These are phyloP conservation scores for Chaetodon auriga DNA, from an alignment of 2,113 vertebrate genomes.

Conservation along the genomic window DNA sequence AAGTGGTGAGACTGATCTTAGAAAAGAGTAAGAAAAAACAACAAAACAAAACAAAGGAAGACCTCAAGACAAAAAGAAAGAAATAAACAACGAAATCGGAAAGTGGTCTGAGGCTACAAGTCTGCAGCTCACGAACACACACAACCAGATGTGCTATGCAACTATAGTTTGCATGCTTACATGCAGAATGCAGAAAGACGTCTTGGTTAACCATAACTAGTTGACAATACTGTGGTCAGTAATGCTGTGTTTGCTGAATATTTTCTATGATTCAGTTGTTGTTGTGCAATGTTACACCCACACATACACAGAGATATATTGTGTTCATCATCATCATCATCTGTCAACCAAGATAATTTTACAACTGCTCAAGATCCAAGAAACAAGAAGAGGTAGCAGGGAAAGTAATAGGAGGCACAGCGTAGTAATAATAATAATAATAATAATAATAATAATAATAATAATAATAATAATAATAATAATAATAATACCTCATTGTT, in stretches of 20 bases:
- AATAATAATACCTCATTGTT: too few relatives aligned
- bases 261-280: slow-evolving; percentile 54
- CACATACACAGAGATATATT: slow-evolving; percentile 29
- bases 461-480: too few relatives aligned
- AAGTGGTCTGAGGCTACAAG: slow-evolving; percentile 33
- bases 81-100: slow-evolving; percentile 46
- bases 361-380: slow-evolving; percentile 22
- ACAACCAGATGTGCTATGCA: slow-evolving; percentile 55
- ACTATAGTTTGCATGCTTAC: slow-evolving; percentile 47
- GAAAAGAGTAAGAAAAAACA: slow-evolving; percentile 8
- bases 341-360: slow-evolving; percentile 48
- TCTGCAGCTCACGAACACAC: slow-evolving; percentile 31
- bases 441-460: too few relatives aligned
- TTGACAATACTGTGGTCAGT: slow-evolving; percentile 48
- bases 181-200: slow-evolving; percentile 44
- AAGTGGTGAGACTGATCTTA: slow-evolving; percentile 37
- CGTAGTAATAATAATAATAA: too few relatives aligned
- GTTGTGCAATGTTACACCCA: slow-evolving; percentile 41
- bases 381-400: slow-evolving; percentile 7
- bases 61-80: slow-evolving; percentile 39
- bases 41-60: slow-evolving; percentile 42
- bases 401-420: neutral
- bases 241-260: slow-evolving; percentile 54
- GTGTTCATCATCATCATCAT: slow-evolving; percentile 30
- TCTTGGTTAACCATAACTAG: slow-evolving; percentile 60